Percentiles rank a stretch among this genome's conserved stretches.
phyloP scores from a whole-genome alignment of 2,797 vertebrate genomes.

The Tokudaia muenninki region DNA sequence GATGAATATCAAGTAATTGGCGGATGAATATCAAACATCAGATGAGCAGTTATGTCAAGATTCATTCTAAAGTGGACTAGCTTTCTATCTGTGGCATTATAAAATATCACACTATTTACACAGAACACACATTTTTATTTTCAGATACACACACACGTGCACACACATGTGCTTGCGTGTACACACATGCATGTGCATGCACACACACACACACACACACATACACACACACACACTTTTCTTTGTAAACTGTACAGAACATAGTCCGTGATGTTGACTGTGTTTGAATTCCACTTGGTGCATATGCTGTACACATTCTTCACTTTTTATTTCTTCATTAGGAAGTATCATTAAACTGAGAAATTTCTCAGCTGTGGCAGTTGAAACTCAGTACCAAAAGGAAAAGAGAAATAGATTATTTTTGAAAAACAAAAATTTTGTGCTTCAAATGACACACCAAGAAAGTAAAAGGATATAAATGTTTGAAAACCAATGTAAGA shows the following conservation, averaged over 20 bases:
- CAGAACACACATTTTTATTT: neutral
- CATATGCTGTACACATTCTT: neutral
- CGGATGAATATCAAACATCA: neutral
- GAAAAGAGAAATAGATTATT: neutral
- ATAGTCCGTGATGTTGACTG: neutral
- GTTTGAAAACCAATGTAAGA: neutral
- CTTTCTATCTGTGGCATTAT: too few species aligned
- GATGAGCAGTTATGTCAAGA: rapidly evolving
- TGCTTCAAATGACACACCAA: neutral
- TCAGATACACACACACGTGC: neutral
- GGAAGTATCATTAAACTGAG: neutral
- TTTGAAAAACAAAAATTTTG: neutral
- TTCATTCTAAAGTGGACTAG: neutral
- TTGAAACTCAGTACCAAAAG: neutral
- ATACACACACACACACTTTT: neutral
- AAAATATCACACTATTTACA: neutral
- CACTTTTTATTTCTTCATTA: neutral
- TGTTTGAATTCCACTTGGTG: neutral
- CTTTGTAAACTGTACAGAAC: neutral
- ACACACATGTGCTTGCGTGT: neutral
- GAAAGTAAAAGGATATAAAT: neutral
- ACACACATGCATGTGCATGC: neutral
- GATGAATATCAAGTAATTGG: neutral
- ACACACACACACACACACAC: neutral
- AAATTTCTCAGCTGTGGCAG: neutral